These are phyloP conservation scores for Coelopa pilipes DNA, from an alignment of 2,888 invertebrate species.

Conservation along the genomic window DNA sequence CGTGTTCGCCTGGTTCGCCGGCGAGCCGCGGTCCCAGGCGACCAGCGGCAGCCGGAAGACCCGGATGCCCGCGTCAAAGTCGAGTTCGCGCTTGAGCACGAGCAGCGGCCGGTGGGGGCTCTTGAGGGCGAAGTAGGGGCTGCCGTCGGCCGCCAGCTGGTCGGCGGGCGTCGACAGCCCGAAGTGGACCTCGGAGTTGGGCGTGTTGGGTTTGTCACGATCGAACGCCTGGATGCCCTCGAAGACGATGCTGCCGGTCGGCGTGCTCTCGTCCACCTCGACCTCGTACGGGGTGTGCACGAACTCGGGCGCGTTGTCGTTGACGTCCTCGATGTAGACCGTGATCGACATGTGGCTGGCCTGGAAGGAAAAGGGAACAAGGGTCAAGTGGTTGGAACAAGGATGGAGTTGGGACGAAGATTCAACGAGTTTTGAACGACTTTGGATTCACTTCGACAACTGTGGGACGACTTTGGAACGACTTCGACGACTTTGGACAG, in stretches of 20 bases:
- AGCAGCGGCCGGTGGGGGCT: conserved; percentile 82
- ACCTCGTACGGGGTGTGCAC: conserved; percentile 82
- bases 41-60: conserved; percentile 79
- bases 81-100: conserved; percentile 78
- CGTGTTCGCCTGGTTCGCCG: conserved; percentile 78
- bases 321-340: conserved; percentile 88
- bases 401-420: not conserved
- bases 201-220: conserved; percentile 87
- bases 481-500: too few species aligned
- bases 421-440: too few species aligned
- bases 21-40: conserved; percentile 86
- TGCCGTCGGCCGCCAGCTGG: conserved; percentile 60
- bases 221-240: conserved; percentile 84
- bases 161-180: conserved; percentile 74
- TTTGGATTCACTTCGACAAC: too few species aligned
- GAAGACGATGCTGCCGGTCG: conserved; percentile 81
- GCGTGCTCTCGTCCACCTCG: conserved; percentile 83
- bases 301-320: conserved; percentile 85
- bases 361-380: conserved; percentile 66
- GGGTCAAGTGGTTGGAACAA: too few species aligned
- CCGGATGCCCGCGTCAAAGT: conserved; percentile 83
- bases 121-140: conserved; percentile 76
- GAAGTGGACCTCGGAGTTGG: conserved; percentile 87
- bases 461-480: too few species aligned
- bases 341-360: conserved; percentile 86